A percentile compares a stretch with the other conserved stretches of the same genome.
These are phyloP conservation scores for Benitochromis conjunctus DNA, from an alignment of 2,113 vertebrate species.

Conservation along the genomic window DNA sequence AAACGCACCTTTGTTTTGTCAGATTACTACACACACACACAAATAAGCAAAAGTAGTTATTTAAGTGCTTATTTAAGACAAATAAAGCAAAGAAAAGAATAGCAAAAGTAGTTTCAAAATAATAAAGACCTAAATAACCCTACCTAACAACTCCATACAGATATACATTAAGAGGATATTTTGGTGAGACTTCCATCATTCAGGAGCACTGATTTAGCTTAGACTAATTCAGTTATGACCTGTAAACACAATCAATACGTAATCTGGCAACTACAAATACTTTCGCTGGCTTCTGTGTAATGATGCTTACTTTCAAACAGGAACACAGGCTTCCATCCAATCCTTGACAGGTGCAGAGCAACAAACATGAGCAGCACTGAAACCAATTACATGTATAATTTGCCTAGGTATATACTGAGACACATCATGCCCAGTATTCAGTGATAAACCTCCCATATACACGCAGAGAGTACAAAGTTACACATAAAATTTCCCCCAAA, in stretches of 20 bases:
- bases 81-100: background rate
- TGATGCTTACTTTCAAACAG: background rate
- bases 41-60: background rate
- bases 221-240: background rate
- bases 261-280: background rate
- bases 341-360: background rate
- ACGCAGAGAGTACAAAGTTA: background rate
- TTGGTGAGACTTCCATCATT: background rate
- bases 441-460: background rate
- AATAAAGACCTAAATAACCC: background rate
- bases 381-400: background rate
- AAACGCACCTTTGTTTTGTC: background rate
- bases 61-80: background rate
- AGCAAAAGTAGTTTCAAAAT: background rate
- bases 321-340: background rate
- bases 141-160: background rate
- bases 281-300: background rate
- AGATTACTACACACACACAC: background rate
- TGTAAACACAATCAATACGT: background rate
- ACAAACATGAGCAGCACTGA: background rate
- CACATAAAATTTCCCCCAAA: background rate
- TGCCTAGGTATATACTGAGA: background rate
- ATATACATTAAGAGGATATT: background rate
- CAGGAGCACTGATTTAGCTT: background rate
- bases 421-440: background rate